These are phyloP conservation scores for Triplophysa bombifrons DNA, from an alignment of 2,797 vertebrate genomes.

Conservation along the genomic window DNA sequence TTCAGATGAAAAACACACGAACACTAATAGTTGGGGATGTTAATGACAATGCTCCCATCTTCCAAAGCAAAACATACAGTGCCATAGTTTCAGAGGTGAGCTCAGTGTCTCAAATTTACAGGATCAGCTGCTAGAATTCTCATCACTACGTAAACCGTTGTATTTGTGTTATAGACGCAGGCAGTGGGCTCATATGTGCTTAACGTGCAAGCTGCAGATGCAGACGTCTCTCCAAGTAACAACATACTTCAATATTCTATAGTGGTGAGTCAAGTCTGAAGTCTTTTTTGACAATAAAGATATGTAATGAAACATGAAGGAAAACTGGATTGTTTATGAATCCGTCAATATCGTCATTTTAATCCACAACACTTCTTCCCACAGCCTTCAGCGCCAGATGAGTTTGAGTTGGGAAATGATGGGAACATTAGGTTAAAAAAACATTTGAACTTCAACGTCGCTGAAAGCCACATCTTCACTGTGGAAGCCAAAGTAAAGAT, in stretches of 20 bases:
- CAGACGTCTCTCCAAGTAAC: slow-evolving; percentile 59
- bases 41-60: slow-evolving; percentile 76
- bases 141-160: not conserved
- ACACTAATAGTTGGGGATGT: slow-evolving; percentile 56
- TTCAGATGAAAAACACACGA: slow-evolving; percentile 63
- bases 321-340: not conserved
- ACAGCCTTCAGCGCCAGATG: slow-evolving; percentile 69
- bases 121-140: not conserved
- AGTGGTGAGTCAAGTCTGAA: slow-evolving; percentile 58
- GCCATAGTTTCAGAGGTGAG: slow-evolving; percentile 71
- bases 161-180: slow-evolving; percentile 55
- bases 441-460: slow-evolving; percentile 74
- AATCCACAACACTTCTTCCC: not conserved
- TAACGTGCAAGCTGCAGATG: slow-evolving; percentile 71
- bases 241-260: slow-evolving; percentile 69
- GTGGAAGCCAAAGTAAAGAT: slow-evolving; percentile 71
- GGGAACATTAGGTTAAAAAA: slow-evolving; percentile 69
- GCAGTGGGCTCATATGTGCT: slow-evolving; percentile 54
- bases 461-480: slow-evolving; percentile 66
- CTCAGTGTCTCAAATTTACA: not conserved
- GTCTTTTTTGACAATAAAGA: no score
- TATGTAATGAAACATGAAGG: not conserved
- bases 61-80: slow-evolving; percentile 57
- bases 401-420: slow-evolving; percentile 67
- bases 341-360: not conserved